These are phyloP conservation scores for Procambarus clarkii DNA, from an alignment of 1,140 invertebrate species.

Conservation along the genomic window DNA sequence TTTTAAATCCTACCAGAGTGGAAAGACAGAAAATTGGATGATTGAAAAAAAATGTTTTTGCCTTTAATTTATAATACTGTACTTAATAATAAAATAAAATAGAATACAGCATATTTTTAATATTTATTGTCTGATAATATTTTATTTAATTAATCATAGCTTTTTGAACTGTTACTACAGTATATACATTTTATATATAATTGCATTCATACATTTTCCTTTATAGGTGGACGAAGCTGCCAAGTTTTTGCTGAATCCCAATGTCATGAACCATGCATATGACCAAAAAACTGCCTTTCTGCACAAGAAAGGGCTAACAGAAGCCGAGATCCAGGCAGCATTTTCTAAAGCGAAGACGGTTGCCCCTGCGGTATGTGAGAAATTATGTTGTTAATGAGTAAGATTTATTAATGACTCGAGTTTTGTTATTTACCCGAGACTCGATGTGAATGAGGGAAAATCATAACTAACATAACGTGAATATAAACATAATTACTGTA, in stretches of 20 bases:
- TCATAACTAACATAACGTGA: too few relatives aligned
- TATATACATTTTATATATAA: too few relatives aligned
- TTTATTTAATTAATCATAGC: background rate
- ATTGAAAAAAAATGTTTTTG: background rate
- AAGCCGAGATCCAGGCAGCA: conserved; percentile 42
- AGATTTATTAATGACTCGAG: too few relatives aligned
- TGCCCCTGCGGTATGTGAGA: background rate
- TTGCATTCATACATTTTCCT: background rate
- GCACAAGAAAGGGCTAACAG: conserved; percentile 49
- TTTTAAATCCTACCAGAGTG: too few relatives aligned
- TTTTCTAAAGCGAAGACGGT: conserved; percentile 20
- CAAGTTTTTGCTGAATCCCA: conserved; percentile 52
- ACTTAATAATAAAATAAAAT: background rate
- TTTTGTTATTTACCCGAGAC: too few relatives aligned
- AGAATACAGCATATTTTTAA: background rate
- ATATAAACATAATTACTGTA: too few relatives aligned
- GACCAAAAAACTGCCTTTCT: conserved; percentile 53
- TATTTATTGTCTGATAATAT: background rate
- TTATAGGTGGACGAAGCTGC: conserved; percentile 51
- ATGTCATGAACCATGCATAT: conserved; percentile 22
- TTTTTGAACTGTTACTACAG: background rate
- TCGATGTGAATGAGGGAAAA: too few relatives aligned
- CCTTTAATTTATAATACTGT: background rate
- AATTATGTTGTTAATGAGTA: background rate
- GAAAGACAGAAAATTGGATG: background rate